Percentiles rank a stretch among this genome's conserved stretches.
phyloP scores from a whole-genome alignment of 1,140 invertebrate species.

The Drosophila obscura region DNA sequence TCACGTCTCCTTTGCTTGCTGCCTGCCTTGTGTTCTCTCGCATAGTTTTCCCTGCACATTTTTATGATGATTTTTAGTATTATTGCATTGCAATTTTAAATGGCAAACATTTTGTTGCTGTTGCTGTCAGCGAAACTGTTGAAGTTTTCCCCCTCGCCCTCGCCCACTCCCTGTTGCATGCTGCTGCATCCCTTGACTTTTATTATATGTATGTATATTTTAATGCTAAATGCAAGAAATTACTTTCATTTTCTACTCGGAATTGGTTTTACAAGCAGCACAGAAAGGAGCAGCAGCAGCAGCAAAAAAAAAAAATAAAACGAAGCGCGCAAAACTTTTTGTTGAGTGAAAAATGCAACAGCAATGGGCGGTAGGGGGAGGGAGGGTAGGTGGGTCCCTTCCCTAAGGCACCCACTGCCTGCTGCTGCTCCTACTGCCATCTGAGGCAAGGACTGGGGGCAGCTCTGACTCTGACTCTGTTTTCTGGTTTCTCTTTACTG shows the following conservation, averaged over 20 bases:
- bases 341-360: slow-evolving; percentile 73
- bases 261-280: slow-evolving; percentile 77
- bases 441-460: slow-evolving; percentile 10
- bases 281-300: slow-evolving; percentile 24
- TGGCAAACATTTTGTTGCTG: slow-evolving; percentile 73
- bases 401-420: not conserved
- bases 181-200: slow-evolving; percentile 47
- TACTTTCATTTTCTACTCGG: slow-evolving; percentile 76
- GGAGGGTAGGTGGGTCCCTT: slow-evolving; percentile 7
- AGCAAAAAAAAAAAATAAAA: slow-evolving; percentile 35
- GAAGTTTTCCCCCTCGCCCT: slow-evolving; percentile 23
- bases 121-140: slow-evolving; percentile 43
- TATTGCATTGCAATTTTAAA: slow-evolving; percentile 78
- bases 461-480: slow-evolving; percentile 18
- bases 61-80: slow-evolving; percentile 78
- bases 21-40: slow-evolving; percentile 13
- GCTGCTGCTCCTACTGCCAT: not conserved
- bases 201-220: slow-evolving; percentile 64
- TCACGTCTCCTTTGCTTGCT: not conserved
- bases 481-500: slow-evolving; percentile 8
- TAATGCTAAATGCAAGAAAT: slow-evolving; percentile 79
- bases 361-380: slow-evolving; percentile 5
- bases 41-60: slow-evolving; percentile 48
- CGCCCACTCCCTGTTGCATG: not conserved
- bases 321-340: slow-evolving; percentile 52